phyloP scores from a whole-genome alignment of 2,113 vertebrate species.

The Hypocryptadius cinnamomeus region DNA sequence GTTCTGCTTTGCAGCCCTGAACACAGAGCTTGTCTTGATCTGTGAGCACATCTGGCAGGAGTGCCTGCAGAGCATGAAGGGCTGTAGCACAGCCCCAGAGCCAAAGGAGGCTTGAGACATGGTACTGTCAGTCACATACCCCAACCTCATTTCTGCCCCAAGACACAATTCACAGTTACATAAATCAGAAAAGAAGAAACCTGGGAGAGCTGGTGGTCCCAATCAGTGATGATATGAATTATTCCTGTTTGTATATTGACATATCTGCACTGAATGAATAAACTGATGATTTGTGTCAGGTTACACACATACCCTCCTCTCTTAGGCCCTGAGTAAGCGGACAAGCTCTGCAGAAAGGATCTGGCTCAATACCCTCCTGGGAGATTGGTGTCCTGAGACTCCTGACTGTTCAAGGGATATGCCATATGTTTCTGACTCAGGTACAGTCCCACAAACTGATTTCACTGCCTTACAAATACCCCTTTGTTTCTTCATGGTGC shows the following conservation, averaged over 20 bases:
- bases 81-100: not conserved
- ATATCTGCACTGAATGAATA: not conserved
- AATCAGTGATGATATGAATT: fast-evolving
- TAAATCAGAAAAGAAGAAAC: not conserved
- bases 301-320: not conserved
- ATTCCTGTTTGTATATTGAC: not conserved
- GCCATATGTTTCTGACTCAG: not conserved
- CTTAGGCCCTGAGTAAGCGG: not conserved
- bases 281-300: not conserved
- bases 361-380: not conserved
- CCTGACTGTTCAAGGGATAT: not conserved
- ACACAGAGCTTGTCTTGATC: not conserved
- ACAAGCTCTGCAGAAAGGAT: not conserved
- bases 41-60: not conserved
- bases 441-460: not conserved
- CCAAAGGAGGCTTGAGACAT: not conserved
- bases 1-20: not conserved
- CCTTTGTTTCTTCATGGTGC: not conserved
- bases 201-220: not conserved
- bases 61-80: not conserved
- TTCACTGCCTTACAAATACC: not conserved
- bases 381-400: not conserved
- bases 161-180: not conserved
- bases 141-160: not conserved
- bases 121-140: not conserved